Percentiles rank a stretch among this genome's conserved stretches.
These are phyloP conservation scores for Acanthurus lineatus DNA, from an alignment of 2,797 vertebrate genomes.

Conservation along the genomic window DNA sequence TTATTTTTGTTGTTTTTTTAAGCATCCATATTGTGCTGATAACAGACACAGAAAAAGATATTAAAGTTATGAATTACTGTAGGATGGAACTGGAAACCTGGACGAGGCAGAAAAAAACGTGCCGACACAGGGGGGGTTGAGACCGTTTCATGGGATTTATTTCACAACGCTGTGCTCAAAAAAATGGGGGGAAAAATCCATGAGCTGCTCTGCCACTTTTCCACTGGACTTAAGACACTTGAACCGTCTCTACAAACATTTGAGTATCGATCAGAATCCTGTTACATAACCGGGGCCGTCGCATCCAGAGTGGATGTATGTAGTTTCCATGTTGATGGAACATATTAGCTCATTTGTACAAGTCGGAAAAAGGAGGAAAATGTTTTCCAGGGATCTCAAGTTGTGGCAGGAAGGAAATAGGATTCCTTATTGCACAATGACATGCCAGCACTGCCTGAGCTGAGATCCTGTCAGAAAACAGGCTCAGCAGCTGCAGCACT, in stretches of 20 bases:
- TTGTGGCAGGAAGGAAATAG: slow-evolving; percentile 78
- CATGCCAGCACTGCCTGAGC: slow-evolving; percentile 52
- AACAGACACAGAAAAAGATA: slow-evolving; percentile 34
- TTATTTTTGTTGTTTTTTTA: not conserved
- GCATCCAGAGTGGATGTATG: slow-evolving; percentile 57
- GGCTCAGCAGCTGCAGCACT: slow-evolving; percentile 1
- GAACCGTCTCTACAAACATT: slow-evolving; percentile 74
- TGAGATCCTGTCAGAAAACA: slow-evolving; percentile 42
- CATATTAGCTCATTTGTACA: slow-evolving; percentile 65
- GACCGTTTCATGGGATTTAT: slow-evolving; percentile 62
- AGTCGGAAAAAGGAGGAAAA: slow-evolving; percentile 72
- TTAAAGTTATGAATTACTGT: slow-evolving; percentile 45
- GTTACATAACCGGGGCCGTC: slow-evolving; percentile 62
- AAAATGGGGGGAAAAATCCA: slow-evolving; percentile 74
- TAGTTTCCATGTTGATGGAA: slow-evolving; percentile 79
- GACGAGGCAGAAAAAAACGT: slow-evolving; percentile 46
- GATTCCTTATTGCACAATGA: slow-evolving; percentile 76
- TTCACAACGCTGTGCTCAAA: slow-evolving; percentile 57
- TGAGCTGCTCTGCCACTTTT: slow-evolving; percentile 71
- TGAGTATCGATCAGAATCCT: slow-evolving; percentile 73
- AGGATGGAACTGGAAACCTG: slow-evolving; percentile 68
- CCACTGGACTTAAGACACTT: slow-evolving; percentile 66
- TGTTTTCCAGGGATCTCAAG: slow-evolving; percentile 78
- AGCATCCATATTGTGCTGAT: slow-evolving; percentile 51
- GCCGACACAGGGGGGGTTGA: slow-evolving; percentile 26